phyloP scores from a whole-genome alignment of 2,888 invertebrate species.

The Eupithecia centaureata region DNA sequence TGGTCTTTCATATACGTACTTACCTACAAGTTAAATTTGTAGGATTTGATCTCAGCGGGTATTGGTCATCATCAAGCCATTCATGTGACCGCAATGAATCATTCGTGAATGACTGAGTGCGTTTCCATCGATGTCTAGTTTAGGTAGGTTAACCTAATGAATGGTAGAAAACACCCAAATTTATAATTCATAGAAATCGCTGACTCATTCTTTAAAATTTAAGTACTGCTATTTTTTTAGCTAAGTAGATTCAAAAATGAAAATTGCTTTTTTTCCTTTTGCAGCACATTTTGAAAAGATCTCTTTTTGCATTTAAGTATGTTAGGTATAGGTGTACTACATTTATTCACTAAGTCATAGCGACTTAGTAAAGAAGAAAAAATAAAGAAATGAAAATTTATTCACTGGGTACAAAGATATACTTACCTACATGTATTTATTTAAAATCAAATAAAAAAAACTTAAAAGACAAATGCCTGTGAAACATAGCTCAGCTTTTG shows the following conservation, averaged over 20 bases:
- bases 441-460: too few relatives aligned
- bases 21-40: too few relatives aligned
- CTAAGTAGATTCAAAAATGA: too few relatives aligned
- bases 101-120: background rate
- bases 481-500: too few relatives aligned
- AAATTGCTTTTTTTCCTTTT: background rate
- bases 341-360: too few relatives aligned
- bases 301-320: too few relatives aligned
- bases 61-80: background rate
- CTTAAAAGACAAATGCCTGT: too few relatives aligned
- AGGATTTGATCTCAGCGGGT: background rate
- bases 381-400: too few relatives aligned
- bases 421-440: too few relatives aligned
- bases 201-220: background rate
- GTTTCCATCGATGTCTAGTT: background rate
- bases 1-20: background rate
- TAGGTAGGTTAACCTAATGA: background rate
- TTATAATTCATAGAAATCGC: background rate
- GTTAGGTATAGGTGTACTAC: too few relatives aligned
- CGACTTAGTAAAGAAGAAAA: too few relatives aligned
- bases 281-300: background rate
- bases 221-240: background rate
- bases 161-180: background rate
- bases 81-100: background rate
- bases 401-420: too few relatives aligned